phyloP scores from a whole-genome alignment of 2,888 invertebrate species.

The Sepioteuthis lessoniana region DNA sequence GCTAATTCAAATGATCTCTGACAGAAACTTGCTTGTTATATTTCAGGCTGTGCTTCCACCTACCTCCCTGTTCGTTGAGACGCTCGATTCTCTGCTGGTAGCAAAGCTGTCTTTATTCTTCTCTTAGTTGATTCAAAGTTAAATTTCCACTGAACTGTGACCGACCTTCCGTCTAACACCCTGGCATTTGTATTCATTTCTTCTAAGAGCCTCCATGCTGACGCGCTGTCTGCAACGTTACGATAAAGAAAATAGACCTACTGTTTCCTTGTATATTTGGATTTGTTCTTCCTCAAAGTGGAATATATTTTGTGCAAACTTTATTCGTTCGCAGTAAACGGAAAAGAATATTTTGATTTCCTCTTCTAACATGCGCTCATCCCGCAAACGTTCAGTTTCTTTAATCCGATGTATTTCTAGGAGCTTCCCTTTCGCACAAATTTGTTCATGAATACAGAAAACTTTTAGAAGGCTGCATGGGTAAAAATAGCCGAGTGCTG shows the following conservation, averaged over 20 bases:
- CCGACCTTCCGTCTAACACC: neutral
- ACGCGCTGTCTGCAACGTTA: neutral
- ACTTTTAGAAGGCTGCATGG: no score
- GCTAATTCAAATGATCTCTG: neutral
- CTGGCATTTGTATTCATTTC: no score
- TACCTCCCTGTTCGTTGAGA: neutral
- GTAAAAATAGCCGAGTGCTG: no score
- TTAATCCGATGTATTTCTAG: neutral
- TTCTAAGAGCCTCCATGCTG: neutral
- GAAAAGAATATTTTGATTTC: constrained; percentile 33
- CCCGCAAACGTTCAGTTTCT: neutral
- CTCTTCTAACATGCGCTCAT: neutral
- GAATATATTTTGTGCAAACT: neutral
- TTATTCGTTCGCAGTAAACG: neutral
- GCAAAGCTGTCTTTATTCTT: neutral
- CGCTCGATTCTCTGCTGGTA: neutral
- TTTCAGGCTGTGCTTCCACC: neutral
- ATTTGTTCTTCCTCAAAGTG: neutral
- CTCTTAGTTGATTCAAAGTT: neutral
- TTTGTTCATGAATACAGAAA: no score
- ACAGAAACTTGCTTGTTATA: neutral
- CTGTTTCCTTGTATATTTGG: neutral
- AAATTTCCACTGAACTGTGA: neutral
- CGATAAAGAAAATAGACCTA: neutral
- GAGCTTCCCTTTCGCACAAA: no score